Conservation (phyloP, 2,113 vertebrate species). For the Acanthochromis polyacanthus region DNA sequence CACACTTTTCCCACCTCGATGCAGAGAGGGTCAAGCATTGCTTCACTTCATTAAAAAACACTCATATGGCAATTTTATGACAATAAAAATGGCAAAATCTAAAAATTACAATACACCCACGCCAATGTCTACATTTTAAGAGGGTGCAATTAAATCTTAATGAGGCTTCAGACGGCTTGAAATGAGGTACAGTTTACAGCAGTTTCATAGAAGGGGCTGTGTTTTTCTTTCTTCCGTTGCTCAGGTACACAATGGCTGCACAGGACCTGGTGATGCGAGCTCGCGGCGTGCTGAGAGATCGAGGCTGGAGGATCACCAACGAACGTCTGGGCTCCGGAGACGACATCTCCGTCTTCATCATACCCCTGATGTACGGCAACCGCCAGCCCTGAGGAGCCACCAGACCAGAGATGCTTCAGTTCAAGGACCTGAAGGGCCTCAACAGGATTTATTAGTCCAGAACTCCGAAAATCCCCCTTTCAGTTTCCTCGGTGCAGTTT, state of each 20-base stretch:
- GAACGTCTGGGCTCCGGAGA: constrained; percentile 97
- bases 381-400: constrained; percentile 83
- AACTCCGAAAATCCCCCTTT: constrained; percentile 7
- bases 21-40: neutral
- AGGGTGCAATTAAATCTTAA: neutral
- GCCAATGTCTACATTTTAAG: neutral
- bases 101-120: too few species aligned
- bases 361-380: constrained; percentile 94
- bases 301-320: constrained; percentile 97
- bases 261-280: constrained; percentile 98
- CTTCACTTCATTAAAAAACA: neutral
- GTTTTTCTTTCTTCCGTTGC: neutral
- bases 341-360: constrained; percentile 97
- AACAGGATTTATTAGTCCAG: constrained; percentile 17
- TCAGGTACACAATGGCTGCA: constrained; percentile 95
- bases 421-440: neutral
- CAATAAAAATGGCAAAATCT: too few species aligned
- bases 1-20: neutral
- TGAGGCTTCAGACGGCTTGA: too few species aligned
- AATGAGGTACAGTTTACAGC: too few species aligned
- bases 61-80: too few species aligned
- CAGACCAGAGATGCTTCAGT: neutral
- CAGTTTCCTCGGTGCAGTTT: constrained; percentile 18
- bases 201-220: neutral
- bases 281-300: constrained; percentile 93